Conservation (phyloP, 2,888 invertebrate genomes). For the Oscheius onirici region DNA sequence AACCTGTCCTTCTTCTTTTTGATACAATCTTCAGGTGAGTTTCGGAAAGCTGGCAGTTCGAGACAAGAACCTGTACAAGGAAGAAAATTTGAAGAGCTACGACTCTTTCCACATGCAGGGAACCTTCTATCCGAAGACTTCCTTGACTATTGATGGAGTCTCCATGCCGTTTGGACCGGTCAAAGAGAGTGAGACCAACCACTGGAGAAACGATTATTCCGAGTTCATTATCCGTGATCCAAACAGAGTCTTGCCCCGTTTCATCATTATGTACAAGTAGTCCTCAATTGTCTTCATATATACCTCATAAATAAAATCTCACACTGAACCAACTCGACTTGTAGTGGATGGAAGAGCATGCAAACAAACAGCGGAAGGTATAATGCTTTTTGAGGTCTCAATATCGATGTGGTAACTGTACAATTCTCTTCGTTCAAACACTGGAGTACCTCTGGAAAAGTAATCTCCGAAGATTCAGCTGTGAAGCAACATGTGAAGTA, state of each 20-base stretch:
- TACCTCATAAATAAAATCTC: neutral
- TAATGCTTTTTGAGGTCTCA: too few relatives aligned
- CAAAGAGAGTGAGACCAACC: constrained; percentile 27
- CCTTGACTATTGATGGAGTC: constrained; percentile 40
- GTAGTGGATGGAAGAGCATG: too few relatives aligned
- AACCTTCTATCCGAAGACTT: constrained; percentile 32
- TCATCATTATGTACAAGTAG: constrained; percentile 43
- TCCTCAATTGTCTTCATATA: neutral
- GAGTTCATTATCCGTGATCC: constrained; percentile 53
- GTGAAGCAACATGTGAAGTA: too few relatives aligned
- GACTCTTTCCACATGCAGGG: constrained; percentile 47
- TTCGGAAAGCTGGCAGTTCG: constrained; percentile 21
- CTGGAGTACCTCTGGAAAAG: too few relatives aligned
- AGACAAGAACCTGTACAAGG: neutral
- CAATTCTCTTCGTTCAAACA: too few relatives aligned
- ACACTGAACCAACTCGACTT: too few relatives aligned
- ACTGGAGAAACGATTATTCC: constrained; percentile 32
- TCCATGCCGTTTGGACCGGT: constrained; percentile 42
- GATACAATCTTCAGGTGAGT: constrained; percentile 1
- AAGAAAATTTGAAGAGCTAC: constrained; percentile 27
- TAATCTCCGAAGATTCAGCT: too few relatives aligned
- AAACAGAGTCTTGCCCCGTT: constrained; percentile 44
- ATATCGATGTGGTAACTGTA: too few relatives aligned
- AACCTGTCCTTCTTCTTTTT: constrained; percentile 22
- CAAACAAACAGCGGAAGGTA: too few relatives aligned